phyloP scores from a whole-genome alignment of 2,797 vertebrate genomes.

The Antrozous pallidus region DNA sequence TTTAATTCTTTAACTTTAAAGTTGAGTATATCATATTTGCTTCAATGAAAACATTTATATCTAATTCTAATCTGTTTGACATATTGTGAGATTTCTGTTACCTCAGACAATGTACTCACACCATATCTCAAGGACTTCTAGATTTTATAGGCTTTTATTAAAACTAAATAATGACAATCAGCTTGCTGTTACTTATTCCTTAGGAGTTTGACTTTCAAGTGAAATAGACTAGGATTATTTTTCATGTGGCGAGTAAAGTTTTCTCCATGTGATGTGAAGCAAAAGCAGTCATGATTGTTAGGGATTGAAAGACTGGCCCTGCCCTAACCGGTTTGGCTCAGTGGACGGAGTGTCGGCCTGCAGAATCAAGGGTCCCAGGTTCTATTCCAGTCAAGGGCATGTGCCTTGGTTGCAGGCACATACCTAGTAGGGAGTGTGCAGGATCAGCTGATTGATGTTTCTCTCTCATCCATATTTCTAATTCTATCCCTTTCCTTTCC shows the following conservation, averaged over 20 bases:
- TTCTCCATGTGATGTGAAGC: background rate
- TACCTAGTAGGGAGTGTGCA: too few species aligned
- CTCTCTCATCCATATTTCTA: too few species aligned
- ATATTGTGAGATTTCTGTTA: background rate
- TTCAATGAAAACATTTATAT: background rate
- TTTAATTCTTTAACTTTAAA: conserved; percentile 27
- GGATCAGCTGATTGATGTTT: too few species aligned
- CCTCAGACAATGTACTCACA: background rate
- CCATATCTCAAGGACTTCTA: background rate
- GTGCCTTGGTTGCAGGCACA: too few species aligned
- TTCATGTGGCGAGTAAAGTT: background rate
- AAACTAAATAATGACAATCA: background rate
- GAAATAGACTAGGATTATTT: background rate
- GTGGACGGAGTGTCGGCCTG: too few species aligned
- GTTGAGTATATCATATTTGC: background rate
- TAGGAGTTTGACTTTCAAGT: background rate
- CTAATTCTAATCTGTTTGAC: background rate
- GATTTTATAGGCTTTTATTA: background rate
- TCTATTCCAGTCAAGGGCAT: too few species aligned
- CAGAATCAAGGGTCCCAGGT: too few species aligned
- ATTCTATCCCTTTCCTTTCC: too few species aligned
- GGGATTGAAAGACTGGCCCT: background rate
- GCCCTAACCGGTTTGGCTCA: too few species aligned
- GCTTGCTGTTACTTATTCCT: background rate
- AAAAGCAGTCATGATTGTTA: background rate